phyloP scores from a whole-genome alignment of 92 coral and sea anemone species.

The Muricea muricata region DNA sequence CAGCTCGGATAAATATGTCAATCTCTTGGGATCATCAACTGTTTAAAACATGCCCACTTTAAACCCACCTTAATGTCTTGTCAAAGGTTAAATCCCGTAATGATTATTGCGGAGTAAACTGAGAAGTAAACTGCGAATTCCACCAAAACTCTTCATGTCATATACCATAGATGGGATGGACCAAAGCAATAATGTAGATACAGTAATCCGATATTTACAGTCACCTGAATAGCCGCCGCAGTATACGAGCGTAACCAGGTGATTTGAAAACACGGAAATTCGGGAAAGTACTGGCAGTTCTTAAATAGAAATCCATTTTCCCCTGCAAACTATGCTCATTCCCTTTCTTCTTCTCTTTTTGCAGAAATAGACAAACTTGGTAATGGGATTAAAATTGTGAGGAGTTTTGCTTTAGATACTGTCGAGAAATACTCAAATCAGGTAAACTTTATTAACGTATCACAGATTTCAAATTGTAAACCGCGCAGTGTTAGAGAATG shows the following conservation, averaged over 20 bases:
- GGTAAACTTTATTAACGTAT: no score
- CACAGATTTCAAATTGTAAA: background rate
- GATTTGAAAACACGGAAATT: no score
- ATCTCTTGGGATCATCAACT: background rate
- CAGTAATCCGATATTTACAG: no score
- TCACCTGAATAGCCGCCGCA: no score
- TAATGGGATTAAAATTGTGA: slow-evolving; percentile 1
- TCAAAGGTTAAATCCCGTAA: background rate
- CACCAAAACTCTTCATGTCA: background rate
- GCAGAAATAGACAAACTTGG: slow-evolving; percentile 21
- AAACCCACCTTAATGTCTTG: background rate
- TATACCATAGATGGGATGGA: no score
- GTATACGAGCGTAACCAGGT: no score
- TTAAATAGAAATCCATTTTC: no score
- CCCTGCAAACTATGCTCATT: no score
- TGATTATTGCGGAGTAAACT: background rate
- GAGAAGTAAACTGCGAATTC: background rate
- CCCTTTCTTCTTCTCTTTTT: background rate
- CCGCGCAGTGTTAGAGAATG: no score
- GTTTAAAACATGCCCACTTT: background rate
- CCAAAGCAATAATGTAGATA: no score
- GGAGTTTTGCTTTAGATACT: background rate
- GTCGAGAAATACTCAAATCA: slow-evolving; percentile 6
- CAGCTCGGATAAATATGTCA: background rate
- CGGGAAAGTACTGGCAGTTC: no score